Conservation (phyloP, 2,888 invertebrate genomes). For the Selenia dentaria region DNA sequence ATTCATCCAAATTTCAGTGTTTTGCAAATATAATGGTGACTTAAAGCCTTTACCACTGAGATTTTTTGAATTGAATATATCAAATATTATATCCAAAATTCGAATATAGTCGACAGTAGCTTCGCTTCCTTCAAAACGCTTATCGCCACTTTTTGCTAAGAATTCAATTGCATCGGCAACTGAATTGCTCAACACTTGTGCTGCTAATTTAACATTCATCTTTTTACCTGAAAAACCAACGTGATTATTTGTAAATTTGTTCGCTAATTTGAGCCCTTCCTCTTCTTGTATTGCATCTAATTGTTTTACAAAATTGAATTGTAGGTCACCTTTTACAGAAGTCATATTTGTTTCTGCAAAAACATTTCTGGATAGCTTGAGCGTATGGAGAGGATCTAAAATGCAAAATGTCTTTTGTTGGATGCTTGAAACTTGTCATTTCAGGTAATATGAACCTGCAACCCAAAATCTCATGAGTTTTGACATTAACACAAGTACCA, state of each 20-base stretch:
- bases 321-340: constrained; percentile 10
- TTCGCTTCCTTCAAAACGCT: constrained; percentile 19
- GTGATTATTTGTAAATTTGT: not conserved
- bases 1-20: no score
- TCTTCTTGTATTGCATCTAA: no score
- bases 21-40: no score
- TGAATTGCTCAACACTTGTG: constrained; percentile 24
- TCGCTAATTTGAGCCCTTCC: constrained; percentile 12
- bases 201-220: constrained; percentile 25
- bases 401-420: constrained; percentile 13
- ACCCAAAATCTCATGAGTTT: constrained; percentile 25
- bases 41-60: not conserved
- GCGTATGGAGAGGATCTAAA: constrained; percentile 24
- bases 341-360: constrained; percentile 20
- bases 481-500: no score
- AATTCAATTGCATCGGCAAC: constrained; percentile 28
- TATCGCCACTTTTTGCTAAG: constrained; percentile 6
- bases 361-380: constrained; percentile 24
- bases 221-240: constrained; percentile 15
- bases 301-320: constrained; percentile 22
- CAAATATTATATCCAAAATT: not conserved
- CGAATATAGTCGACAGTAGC: constrained; percentile 25
- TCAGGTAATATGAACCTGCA: constrained; percentile 17
- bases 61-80: not conserved
- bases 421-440: not conserved